These are phyloP conservation scores for Hirundo rustica DNA, from an alignment of 2,797 vertebrate species.

Conservation along the genomic window DNA sequence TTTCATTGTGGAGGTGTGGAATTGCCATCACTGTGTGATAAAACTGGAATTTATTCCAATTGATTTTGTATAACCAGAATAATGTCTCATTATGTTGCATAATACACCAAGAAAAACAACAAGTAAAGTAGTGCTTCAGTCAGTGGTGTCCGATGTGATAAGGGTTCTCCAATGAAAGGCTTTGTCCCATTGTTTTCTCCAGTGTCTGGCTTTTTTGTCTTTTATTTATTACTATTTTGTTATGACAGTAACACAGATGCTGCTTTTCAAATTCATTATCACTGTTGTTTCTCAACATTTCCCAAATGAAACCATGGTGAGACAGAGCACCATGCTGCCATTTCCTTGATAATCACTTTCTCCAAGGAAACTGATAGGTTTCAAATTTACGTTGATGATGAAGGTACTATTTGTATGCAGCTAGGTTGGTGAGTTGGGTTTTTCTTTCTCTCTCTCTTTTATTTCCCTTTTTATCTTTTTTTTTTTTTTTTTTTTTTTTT, in stretches of 20 bases:
- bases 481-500: neutral
- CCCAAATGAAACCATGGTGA: slow-evolving; percentile 35
- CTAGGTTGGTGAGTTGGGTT: neutral
- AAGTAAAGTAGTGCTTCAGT: neutral
- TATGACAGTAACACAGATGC: neutral
- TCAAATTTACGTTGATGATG: slow-evolving; percentile 53
- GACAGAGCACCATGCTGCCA: neutral
- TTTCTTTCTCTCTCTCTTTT: accelerated
- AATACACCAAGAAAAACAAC: neutral
- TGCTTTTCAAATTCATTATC: slow-evolving; percentile 53
- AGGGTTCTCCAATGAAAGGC: neutral
- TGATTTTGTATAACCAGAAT: neutral
- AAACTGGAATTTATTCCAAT: slow-evolving; percentile 19
- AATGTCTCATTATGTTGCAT: neutral
- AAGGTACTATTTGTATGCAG: slow-evolving; percentile 21
- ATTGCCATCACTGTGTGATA: neutral
- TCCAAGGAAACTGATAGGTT: slow-evolving; percentile 42
- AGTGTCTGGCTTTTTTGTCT: slow-evolving; percentile 1
- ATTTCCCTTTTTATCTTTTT: accelerated
- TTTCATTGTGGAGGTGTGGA: neutral
- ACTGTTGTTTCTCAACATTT: slow-evolving; percentile 37
- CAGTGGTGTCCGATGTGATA: neutral
- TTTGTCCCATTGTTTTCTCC: neutral
- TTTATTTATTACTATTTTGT: slow-evolving; percentile 51
- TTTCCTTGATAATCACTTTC: slow-evolving; percentile 49